These are phyloP conservation scores for Poeciliopsis occidentalis DNA, from an alignment of 2,113 vertebrate species.

Conservation along the genomic window DNA sequence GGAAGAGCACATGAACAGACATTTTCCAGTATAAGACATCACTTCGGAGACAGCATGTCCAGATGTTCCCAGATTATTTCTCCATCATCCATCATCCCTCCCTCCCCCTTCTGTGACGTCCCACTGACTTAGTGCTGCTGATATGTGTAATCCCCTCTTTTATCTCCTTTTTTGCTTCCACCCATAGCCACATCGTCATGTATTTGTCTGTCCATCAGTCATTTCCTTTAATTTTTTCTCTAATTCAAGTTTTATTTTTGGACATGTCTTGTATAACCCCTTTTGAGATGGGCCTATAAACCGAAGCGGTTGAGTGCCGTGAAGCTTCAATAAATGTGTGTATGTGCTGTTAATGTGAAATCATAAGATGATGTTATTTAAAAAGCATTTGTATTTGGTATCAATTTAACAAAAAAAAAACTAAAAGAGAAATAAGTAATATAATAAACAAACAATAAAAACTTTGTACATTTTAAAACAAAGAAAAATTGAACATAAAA, in stretches of 20 bases:
- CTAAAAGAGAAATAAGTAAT: too few relatives aligned
- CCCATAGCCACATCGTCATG: conserved; percentile 21
- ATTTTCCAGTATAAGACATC: conserved; percentile 32
- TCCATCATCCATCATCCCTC: conserved; percentile 44
- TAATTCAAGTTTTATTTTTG: conserved; percentile 51
- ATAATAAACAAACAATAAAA: too few relatives aligned
- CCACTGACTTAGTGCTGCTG: conserved; percentile 61
- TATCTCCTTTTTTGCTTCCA: conserved; percentile 31
- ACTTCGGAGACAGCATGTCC: conserved; percentile 37
- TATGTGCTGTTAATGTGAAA: conserved; percentile 33
- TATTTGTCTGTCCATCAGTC: conserved; percentile 50
- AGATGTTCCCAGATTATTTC: conserved; percentile 71
- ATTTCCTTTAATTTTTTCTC: conserved; percentile 57
- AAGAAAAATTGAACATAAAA: too few relatives aligned
- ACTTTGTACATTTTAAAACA: too few relatives aligned
- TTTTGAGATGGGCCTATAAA: conserved; percentile 36
- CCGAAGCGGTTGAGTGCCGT: conserved; percentile 23
- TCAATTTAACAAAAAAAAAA: too few relatives aligned
- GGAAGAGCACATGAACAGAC: conserved; percentile 9
- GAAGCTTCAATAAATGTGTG: conserved; percentile 27
- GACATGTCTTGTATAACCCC: conserved; percentile 27
- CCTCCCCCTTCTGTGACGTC: conserved; percentile 46
- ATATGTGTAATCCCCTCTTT: conserved; percentile 63
- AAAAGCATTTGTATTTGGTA: too few relatives aligned
- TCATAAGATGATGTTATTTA: conserved; percentile 31